Percentiles rank a stretch among this genome's conserved stretches.
Conservation (phyloP, 2,888 invertebrate genomes). For the Yponomeuta cagnagella region DNA sequence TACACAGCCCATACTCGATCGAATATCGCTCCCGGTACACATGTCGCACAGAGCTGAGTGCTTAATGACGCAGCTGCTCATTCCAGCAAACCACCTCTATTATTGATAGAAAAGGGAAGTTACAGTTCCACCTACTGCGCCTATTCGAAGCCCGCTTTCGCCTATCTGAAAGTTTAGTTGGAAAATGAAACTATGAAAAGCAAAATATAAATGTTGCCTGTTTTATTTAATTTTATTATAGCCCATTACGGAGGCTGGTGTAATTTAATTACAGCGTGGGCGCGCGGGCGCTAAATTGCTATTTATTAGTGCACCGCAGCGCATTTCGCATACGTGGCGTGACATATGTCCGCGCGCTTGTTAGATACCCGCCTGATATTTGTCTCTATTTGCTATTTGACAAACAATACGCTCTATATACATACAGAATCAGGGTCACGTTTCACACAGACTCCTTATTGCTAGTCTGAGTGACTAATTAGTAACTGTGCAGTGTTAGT, state of each 20-base stretch:
- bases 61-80: not conserved
- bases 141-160: not conserved
- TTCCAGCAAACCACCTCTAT: not conserved
- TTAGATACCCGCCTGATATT: conserved; percentile 1
- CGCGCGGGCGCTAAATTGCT: conserved; percentile 20
- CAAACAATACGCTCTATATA: not conserved
- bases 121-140: not conserved
- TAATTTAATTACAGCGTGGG: conserved; percentile 23
- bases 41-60: conserved; percentile 1
- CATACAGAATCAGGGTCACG: too few species aligned
- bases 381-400: conserved; percentile 2
- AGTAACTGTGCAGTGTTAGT: too few species aligned
- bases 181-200: not conserved
- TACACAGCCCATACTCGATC: conserved; percentile 58
- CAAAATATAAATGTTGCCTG: not conserved
- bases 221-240: conserved; percentile 8
- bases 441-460: too few species aligned
- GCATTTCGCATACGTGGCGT: conserved; percentile 19
- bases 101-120: not conserved
- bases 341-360: conserved; percentile 13
- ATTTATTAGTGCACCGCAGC: conserved; percentile 23
- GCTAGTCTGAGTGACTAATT: too few species aligned
- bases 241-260: conserved; percentile 16
- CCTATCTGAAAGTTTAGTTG: not conserved
- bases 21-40: conserved; percentile 59